Percentiles rank a stretch among this genome's conserved stretches.
Evolutionary conservation across 2,888 invertebrate genomes (phyloP).

Genomic region (Sarcophaga rosellei): DNA sequence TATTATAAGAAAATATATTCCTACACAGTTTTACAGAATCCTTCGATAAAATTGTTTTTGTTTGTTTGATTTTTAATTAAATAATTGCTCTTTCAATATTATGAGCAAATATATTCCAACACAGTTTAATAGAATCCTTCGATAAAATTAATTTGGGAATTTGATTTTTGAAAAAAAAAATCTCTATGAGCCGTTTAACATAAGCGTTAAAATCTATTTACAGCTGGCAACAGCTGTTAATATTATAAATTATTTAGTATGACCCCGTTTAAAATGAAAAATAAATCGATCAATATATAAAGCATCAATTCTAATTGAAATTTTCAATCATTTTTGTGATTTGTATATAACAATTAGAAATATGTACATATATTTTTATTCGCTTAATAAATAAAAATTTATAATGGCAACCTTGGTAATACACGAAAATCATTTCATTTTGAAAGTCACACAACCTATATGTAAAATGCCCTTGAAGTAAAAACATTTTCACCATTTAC

Average conservation of each 20-base stretch:
- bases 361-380: neutral
- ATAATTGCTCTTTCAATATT: too few species aligned
- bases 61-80: too few species aligned
- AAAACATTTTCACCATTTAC: slow-evolving; percentile 57
- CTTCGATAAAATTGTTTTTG: too few species aligned
- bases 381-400: neutral
- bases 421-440: slow-evolving; percentile 13
- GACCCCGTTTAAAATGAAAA: slow-evolving; percentile 2
- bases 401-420: slow-evolving; percentile 52
- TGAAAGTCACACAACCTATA: slow-evolving; percentile 45
- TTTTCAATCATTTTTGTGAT: slow-evolving; percentile 20
- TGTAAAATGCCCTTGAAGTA: slow-evolving; percentile 55
- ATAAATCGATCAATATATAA: slow-evolving; percentile 33
- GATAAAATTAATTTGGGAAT: neutral
- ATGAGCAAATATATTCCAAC: too few species aligned
- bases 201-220: neutral
- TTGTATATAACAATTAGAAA: slow-evolving; percentile 12
- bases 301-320: slow-evolving; percentile 17
- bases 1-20: too few species aligned
- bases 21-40: too few species aligned
- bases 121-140: too few species aligned
- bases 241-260: slow-evolving; percentile 2
- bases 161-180: neutral
- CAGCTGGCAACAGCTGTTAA: slow-evolving; percentile 38
- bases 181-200: too few species aligned